These are phyloP conservation scores for Ivindomyrus marchei DNA, from an alignment of 2,113 vertebrate genomes.

Conservation along the genomic window DNA sequence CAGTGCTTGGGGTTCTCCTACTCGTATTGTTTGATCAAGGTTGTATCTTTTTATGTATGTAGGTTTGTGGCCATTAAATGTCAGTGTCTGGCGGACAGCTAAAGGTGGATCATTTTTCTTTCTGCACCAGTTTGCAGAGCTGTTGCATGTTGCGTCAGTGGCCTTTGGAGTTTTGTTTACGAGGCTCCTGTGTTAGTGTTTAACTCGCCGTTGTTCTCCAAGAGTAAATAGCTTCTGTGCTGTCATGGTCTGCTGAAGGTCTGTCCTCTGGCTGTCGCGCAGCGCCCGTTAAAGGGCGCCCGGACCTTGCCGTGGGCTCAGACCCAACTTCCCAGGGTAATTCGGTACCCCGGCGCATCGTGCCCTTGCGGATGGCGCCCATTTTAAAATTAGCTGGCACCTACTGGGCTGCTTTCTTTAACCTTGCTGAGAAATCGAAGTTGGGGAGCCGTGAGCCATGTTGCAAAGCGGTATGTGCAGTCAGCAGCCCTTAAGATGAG, in stretches of 20 bases:
- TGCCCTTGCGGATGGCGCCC: not conserved
- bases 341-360: constrained; percentile 3
- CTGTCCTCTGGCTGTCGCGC: not conserved
- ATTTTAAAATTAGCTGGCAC: constrained; percentile 24
- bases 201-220: not conserved
- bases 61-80: not conserved
- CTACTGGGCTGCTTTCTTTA: not conserved
- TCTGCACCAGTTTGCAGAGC: not conserved
- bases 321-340: constrained; percentile 12
- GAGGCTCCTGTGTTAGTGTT: not conserved
- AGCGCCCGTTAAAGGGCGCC: not conserved
- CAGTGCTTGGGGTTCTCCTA: not conserved
- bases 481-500: not conserved
- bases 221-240: not conserved
- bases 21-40: not conserved
- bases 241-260: not conserved
- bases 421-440: not conserved
- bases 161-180: not conserved
- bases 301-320: not conserved
- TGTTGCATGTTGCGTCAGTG: not conserved
- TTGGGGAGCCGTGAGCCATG: not conserved
- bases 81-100: not conserved
- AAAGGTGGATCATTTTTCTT: not conserved
- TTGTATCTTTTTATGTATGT: not conserved
- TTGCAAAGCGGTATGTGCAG: not conserved